Percentiles rank a stretch among this genome's conserved stretches.
Evolutionary conservation across 2,888 invertebrate genomes (phyloP).

Genomic region (Dicranocentrus wangi): DNA sequence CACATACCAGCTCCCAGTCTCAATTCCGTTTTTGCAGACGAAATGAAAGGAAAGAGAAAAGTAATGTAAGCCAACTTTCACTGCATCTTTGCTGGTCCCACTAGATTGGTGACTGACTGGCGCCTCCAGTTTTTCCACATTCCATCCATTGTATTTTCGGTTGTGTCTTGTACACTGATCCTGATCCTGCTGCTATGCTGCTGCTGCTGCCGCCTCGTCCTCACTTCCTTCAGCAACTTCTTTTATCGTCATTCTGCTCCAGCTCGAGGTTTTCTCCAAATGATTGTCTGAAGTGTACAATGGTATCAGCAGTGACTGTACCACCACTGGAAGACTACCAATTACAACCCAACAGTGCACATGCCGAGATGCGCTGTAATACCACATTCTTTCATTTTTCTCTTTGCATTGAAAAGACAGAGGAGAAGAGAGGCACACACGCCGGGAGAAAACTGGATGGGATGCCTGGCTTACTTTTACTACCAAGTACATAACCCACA

Average conservation of each 20-base stretch:
- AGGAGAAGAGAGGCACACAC: no score
- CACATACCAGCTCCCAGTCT: background rate
- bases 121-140: constrained; percentile 56
- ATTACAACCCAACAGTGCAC: constrained; percentile 55
- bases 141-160: constrained; percentile 41
- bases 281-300: constrained; percentile 32
- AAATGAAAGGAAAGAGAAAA: background rate
- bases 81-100: constrained; percentile 28
- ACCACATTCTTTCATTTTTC: constrained; percentile 13
- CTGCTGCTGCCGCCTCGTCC: background rate
- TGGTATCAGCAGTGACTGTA: constrained; percentile 28
- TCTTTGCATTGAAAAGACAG: constrained; percentile 8
- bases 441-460: background rate
- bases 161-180: constrained; percentile 32
- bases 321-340: constrained; percentile 27
- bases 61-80: constrained; percentile 11
- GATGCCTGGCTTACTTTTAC: background rate
- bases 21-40: constrained; percentile 7
- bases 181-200: background rate
- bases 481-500: background rate
- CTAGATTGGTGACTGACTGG: constrained; percentile 61
- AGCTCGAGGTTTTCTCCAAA: constrained; percentile 43
- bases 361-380: constrained; percentile 65
- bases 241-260: constrained; percentile 42
- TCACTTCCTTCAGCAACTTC: constrained; percentile 27